phyloP scores from a whole-genome alignment of 2,888 invertebrate species.

The Rhorus exstirpatorius region DNA sequence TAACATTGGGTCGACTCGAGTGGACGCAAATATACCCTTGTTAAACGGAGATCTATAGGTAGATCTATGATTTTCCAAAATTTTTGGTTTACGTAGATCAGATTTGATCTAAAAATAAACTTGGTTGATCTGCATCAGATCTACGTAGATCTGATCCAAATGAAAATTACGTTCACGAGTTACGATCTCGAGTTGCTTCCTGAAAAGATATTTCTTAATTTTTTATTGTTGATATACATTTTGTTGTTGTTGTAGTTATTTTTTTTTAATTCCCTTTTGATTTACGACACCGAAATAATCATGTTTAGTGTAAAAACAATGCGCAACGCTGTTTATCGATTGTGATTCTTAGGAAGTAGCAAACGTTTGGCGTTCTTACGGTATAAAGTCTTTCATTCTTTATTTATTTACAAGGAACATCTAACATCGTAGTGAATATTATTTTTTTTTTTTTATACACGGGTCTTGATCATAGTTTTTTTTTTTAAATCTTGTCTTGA shows the following conservation, averaged over 20 bases:
- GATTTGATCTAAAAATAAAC: no score
- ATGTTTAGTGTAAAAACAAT: conserved; percentile 65
- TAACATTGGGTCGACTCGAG: no score
- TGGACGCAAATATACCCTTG: no score
- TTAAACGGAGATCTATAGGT: no score
- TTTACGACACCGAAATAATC: conserved; percentile 8
- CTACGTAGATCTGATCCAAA: no score
- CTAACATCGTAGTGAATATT: conserved; percentile 81
- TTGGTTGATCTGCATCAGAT: no score
- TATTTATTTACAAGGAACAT: conserved; percentile 83
- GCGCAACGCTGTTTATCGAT: conserved; percentile 64
- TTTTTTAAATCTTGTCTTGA: conserved; percentile 71
- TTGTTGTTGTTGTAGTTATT: conserved; percentile 10
- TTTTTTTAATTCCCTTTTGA: conserved; percentile 14
- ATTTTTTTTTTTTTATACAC: conserved; percentile 76
- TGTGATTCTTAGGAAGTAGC: conserved; percentile 77
- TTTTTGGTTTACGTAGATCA: no score
- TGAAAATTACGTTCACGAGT: background rate
- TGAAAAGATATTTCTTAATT: conserved; percentile 19
- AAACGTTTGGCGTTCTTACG: conserved; percentile 79
- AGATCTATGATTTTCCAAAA: no score
- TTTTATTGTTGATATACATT: background rate
- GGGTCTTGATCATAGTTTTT: conserved; percentile 75
- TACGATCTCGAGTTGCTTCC: conserved; percentile 39
- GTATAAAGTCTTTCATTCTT: conserved; percentile 77